Conservation (phyloP, 2,113 vertebrate genomes). For the Percopsis transmontana region DNA sequence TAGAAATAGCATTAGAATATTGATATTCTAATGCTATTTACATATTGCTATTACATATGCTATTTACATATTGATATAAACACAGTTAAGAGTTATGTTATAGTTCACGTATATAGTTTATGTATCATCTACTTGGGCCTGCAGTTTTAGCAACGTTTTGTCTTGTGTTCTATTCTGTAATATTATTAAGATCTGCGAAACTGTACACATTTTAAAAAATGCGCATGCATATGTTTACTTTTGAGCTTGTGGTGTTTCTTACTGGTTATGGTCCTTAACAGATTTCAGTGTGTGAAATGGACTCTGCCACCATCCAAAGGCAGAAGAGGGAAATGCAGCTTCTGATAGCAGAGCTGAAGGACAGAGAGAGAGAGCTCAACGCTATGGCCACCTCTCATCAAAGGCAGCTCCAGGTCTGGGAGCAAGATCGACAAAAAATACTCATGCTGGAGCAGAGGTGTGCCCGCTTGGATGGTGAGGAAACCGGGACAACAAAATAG, state of each 20-base stretch:
- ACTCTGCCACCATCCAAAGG: constrained; percentile 40
- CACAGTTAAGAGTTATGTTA: too few relatives aligned
- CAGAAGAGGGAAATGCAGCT: constrained; percentile 62
- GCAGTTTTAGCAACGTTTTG: too few relatives aligned
- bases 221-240: too few relatives aligned
- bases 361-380: constrained; percentile 62
- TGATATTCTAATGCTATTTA: too few relatives aligned
- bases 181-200: too few relatives aligned
- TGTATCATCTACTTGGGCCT: too few relatives aligned
- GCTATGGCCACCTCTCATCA: constrained; percentile 46
- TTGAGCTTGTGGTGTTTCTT: not conserved
- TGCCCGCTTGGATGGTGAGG: constrained; percentile 44
- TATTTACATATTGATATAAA: too few relatives aligned
- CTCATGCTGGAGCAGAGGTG: constrained; percentile 47
- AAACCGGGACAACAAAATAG: not conserved
- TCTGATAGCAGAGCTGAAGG: constrained; percentile 59
- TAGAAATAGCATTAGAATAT: too few relatives aligned
- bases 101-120: too few relatives aligned
- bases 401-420: constrained; percentile 49
- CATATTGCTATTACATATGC: too few relatives aligned
- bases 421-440: constrained; percentile 39
- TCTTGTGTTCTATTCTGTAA: too few relatives aligned
- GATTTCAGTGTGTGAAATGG: constrained; percentile 31
- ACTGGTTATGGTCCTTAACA: not conserved
- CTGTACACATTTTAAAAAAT: too few relatives aligned